Evolutionary conservation across 2,888 invertebrate genomes (phyloP), one percentile per base, ranked within the genome.

Genomic region (Platycheirus albimanus): DNA sequence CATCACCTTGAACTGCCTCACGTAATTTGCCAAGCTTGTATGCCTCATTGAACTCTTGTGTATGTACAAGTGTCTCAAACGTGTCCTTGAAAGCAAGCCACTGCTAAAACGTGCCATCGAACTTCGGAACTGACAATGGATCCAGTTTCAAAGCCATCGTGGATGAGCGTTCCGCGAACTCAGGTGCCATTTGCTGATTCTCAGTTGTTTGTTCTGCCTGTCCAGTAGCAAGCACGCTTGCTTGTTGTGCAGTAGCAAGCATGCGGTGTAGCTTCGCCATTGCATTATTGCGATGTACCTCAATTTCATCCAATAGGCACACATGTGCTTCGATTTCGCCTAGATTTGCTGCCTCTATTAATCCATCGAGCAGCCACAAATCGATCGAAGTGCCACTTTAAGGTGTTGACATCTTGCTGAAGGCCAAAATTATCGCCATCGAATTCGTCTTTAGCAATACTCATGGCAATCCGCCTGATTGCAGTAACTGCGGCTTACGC

Each of bases 61-160:
- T 20, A 38, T 75, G 66, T 0, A 75, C 58, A 13, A 75, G 45
- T 24, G 58, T 75, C 28, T 75, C 66, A n/a, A 75, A 75, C 8
- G 71, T 20, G n/a, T 72, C 72, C 63, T n/a, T n/a, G n/a, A n/a
- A n/a, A n/a, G n/a, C n/a, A n/a, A n/a, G n/a, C n/a, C n/a, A n/a
- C n/a, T n/a, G 51, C 52, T 13, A 64, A 63, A 11, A 51, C 54
- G 11, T 58, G 43, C 30, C 49, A 67, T 45, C 61, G 30, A 70
- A 77, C 30, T 13, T 30, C 8, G 30, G 30, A 8, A 30, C 30
- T 1, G 1, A 1, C 30, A n/a, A n/a, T n/a, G n/a, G n/a, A n/a
- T n/a, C n/a, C n/a, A n/a, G n/a, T n/a, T n/a, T n/a, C n/a, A n/a
- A 30, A 30, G 30, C 30, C 30, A 30, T 30, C 30, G 30, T 30